A percentile compares a stretch with the other conserved stretches of the same genome.
Conservation (phyloP, 2,113 vertebrate species). For the Arvicanthis niloticus region DNA sequence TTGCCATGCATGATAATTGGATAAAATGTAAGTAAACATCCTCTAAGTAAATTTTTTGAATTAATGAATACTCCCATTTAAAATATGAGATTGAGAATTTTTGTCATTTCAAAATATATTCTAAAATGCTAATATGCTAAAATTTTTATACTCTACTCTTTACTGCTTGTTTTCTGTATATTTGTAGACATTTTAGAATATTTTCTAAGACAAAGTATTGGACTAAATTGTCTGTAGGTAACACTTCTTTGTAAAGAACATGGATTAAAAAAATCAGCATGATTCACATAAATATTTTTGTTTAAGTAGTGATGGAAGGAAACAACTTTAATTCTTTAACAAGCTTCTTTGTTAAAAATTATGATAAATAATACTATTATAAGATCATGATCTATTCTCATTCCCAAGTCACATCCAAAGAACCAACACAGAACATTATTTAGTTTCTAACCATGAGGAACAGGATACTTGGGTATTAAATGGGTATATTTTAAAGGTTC, state of each 20-base stretch:
- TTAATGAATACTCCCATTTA: not conserved
- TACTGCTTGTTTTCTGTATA: not conserved
- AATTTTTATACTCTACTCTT: not conserved
- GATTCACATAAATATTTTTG: not conserved
- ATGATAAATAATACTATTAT: not conserved
- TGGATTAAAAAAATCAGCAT: not conserved
- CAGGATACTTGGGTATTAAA: not conserved
- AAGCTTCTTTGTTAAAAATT: not conserved
- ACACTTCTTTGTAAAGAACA: not conserved
- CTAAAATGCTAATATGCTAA: not conserved
- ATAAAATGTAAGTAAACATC: not conserved
- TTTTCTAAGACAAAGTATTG: not conserved
- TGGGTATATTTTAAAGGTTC: not conserved
- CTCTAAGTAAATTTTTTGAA: not conserved
- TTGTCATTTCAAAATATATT: not conserved
- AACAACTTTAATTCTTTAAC: not conserved
- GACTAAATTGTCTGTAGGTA: not conserved
- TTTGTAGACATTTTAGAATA: not conserved
- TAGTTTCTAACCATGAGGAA: not conserved
- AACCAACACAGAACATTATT: not conserved
- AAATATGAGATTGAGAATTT: not conserved
- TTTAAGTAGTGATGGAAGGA: no score
- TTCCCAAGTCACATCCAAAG: not conserved
- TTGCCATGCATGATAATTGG: not conserved
- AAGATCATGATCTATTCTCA: not conserved